Evolutionary conservation across 2,113 vertebrate species (phyloP), one percentile per base, ranked within the genome.

Genomic region (Tylochromis polylepis): DNA sequence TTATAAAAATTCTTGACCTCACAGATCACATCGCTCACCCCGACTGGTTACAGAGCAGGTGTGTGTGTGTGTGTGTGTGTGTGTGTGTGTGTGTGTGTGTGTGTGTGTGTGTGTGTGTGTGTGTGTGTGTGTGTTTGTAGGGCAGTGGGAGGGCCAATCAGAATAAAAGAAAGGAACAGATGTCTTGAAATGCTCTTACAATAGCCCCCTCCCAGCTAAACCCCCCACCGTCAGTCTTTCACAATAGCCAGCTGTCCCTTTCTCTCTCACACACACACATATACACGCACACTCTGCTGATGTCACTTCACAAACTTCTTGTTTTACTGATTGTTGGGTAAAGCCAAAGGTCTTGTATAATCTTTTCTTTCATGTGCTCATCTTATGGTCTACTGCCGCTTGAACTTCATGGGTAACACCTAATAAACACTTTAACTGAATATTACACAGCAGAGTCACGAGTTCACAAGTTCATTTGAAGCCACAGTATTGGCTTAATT

Each of bases 81-180:
- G n/a, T n/a, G n/a, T n/a, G n/a, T n/a, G n/a, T n/a, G n/a, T n/a
- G n/a, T n/a, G n/a, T n/a, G n/a, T n/a, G n/a, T n/a, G n/a, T n/a
- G n/a, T n/a, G n/a, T n/a, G n/a, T n/a, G n/a, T n/a, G n/a, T n/a
- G 43, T 60, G 16, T 77, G 34, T 18, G 55, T 34, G 82, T n/a
- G 77, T 75, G 49, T 80, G 18, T 20, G 34, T 27, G 56, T 79
- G 31, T 58, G 79, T 75, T 59, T 22, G 31, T n/a, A 41, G 51
- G 31, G 41, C 20, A 56, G 34, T 34, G 62, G 59, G 84, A 46
- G 79, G 41, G 18, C 43, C n/a, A 22, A 75, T 88, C 20, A 93
- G 29, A 94, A 90, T 49, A 82, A 59, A 91, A 86, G 31, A 95
- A 94, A 88, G 20, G 91, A 94, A 81, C 95, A 96, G 95, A 96